Base-by-base conservation (phyloP, 2,888 invertebrate genomes). In the Cyclophora albipunctata region DNA sequence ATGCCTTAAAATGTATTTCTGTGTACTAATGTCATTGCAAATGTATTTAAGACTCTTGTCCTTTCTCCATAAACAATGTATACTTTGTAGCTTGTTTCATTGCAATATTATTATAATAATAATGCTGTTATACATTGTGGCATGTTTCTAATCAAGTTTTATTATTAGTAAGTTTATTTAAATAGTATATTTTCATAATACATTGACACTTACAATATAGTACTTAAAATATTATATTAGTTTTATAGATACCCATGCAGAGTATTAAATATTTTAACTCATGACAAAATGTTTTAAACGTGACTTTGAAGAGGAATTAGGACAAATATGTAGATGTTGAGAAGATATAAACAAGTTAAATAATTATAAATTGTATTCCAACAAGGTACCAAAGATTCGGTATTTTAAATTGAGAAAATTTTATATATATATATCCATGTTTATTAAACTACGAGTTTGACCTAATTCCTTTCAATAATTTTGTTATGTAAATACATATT, bases 141-240 rank as follows among this genome's bases (percentile, higher is more conserved):
- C 67, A 63, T 71, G 40, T 57, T 48, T 58, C 51, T 58, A 60
- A 58, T 57, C 52, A 69, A 61, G 64, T 67, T 64, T 64, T 61
- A 63, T 59, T 59, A 56, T 55, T 58, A 61, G 59, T 64, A 64
- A 64, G 59, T 61, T 57, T 53, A 40, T 54, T 53, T 55, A 58
- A 60, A 63, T 59, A 63, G 48, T 59, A 51, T 67, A 62, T 57
- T 58, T 63, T 63, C 60, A 47, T 50, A 49, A 47, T 48, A 48
- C 53, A 55, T 55, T 55, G 49, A 57, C 50, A 57, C 64, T 61
- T 56, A 65, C 63, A 62, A 64, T 64, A 64, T 63, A 71, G 78
- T 81, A 82, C 81, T 81, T 81, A 81, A 77, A 64, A 64, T 60
- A 62, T 63, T 67, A 62, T 57, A 61, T 55, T 63, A 60, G 59